These are phyloP conservation scores for Callyntrura sp. DNA, from an alignment of 2,888 invertebrate genomes.

Conservation along the genomic window DNA sequence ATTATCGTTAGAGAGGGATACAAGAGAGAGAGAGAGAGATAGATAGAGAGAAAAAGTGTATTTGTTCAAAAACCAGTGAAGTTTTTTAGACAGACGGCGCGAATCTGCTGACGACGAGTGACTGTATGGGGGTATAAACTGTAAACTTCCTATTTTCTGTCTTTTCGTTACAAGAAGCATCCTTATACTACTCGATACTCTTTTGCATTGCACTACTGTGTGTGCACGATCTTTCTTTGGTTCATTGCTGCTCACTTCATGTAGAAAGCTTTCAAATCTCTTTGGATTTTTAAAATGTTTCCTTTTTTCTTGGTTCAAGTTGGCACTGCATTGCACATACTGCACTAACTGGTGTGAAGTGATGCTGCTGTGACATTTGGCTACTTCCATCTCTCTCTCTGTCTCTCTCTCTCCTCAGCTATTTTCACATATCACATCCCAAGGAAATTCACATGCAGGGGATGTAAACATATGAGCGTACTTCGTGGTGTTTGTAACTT, in stretches of 20 bases:
- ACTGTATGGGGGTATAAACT: neutral
- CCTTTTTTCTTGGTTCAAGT: slow-evolving; percentile 11
- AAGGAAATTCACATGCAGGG: too few relatives aligned
- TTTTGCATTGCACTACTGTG: too few relatives aligned
- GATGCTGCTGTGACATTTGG: slow-evolving; percentile 7
- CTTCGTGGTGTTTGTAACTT: too few relatives aligned
- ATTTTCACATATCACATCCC: neutral
- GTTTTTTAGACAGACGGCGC: too few relatives aligned
- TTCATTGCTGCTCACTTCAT: neutral
- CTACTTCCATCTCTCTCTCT: neutral
- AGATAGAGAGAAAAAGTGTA: neutral
- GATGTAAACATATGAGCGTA: too few relatives aligned
- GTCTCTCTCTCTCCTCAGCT: neutral
- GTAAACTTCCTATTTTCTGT: neutral
- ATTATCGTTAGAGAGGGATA: slow-evolving; percentile 19
- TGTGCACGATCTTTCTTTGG: too few relatives aligned
- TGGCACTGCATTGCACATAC: slow-evolving; percentile 18
- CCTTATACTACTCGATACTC: too few relatives aligned
- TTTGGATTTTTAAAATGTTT: neutral
- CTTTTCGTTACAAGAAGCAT: neutral
- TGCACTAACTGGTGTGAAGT: neutral
- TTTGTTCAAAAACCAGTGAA: neutral
- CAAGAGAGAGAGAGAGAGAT: neutral
- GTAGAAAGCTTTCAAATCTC: neutral
- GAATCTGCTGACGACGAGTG: neutral